phyloP scores from a whole-genome alignment of 2,797 vertebrate species.

The Thunnus albacares region DNA sequence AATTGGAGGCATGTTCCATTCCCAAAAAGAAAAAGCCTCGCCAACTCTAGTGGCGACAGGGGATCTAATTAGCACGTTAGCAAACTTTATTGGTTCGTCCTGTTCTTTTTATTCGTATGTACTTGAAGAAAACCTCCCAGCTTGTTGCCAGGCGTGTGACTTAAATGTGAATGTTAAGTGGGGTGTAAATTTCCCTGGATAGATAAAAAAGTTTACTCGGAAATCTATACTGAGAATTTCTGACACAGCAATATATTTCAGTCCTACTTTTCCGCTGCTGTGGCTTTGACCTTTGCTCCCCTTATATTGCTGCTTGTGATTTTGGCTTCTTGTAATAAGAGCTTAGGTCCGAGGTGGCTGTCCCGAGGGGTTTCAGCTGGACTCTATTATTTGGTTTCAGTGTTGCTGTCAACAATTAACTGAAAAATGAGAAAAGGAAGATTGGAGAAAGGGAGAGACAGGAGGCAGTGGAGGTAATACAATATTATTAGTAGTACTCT shows the following conservation, averaged over 20 bases:
- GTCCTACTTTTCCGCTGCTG: neutral
- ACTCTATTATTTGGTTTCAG: conserved; percentile 6
- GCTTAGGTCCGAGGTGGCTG: neutral
- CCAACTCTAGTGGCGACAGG: conserved; percentile 11
- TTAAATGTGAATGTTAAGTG: conserved; percentile 30
- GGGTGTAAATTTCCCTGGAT: neutral
- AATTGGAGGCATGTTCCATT: neutral
- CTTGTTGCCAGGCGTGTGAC: neutral
- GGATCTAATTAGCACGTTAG: conserved; percentile 59
- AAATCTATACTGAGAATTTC: neutral
- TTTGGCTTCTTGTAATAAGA: conserved; percentile 27
- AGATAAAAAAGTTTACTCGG: conserved; percentile 18
- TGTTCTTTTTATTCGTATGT: neutral
- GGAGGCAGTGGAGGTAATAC: no score
- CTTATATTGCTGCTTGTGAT: conserved; percentile 22
- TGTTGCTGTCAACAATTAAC: conserved; percentile 23
- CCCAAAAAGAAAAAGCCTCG: conserved; percentile 11
- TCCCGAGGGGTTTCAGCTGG: conserved; percentile 15
- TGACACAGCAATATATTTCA: conserved; percentile 10
- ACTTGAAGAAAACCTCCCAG: neutral
- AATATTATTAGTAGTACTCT: neutral
- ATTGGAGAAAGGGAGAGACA: neutral
- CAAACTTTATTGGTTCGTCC: neutral
- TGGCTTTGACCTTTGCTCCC: conserved; percentile 15
- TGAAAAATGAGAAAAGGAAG: conserved; percentile 1